Base-by-base conservation (phyloP, 2,888 invertebrate species). In the Amphipyra tragopoginis region DNA sequence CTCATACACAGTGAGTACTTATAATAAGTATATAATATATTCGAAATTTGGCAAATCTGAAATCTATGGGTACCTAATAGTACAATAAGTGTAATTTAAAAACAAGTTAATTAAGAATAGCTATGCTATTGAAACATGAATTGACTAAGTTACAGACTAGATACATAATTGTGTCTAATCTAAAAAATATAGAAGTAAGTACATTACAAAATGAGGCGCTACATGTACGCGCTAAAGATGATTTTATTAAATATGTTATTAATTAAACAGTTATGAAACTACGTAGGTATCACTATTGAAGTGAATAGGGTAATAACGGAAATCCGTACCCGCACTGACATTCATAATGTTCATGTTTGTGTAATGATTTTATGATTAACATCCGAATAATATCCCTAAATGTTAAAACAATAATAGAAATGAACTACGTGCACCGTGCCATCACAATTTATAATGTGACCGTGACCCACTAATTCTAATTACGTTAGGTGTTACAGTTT, bases 371-470 rank as follows among this genome's bases (percentile, higher is more conserved):
- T 21, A 53, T 44, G 48, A 47, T 58, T 53, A 40, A 34, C 50
- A 51, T 64, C 9, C 8, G 13, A 62, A 38, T 21, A 21, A 36
- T 42, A 60, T 57, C 26, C 29, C 39, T 55, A 66, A 54, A 59
- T 14, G 34, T 69, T 56, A 43, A 64, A 72, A 64, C 47, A 68
- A 69, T 64, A 64, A 72, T 72, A 73, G 68, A 77, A 80, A 81
- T 82, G 65, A 84, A 75, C 88, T 91, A 92, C 90, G 93, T 93
- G 93, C 93, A 91, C 90, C 81, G 91, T 92, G 91, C 90, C 81
- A 86, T 90, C 89, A 90, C 89, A 88, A 86, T 80, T 73, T 71
- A 82, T 82, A 82, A 80, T 79, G 83, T 86, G 86, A 88, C 76
- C 78, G 83, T 86, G 84, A 84, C 75, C 76, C 80, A 79, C 77